Base-by-base conservation (phyloP, 2,797 vertebrate species). In the Galago senegalensis region DNA sequence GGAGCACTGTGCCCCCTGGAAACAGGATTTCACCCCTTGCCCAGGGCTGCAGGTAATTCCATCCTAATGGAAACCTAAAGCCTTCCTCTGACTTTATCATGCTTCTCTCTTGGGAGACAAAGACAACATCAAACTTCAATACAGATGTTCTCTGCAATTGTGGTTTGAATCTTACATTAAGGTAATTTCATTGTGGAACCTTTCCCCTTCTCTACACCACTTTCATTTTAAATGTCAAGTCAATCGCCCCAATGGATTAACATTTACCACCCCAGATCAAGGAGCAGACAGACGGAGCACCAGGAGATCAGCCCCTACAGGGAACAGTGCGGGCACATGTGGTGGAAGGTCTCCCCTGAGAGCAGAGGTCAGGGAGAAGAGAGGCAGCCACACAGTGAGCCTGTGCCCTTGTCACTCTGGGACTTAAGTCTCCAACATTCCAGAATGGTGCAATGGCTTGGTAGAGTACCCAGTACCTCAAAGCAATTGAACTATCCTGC, bases 51-150 rank as follows among this genome's bases (percentile, higher is more conserved):
- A 94, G 89, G 95, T 95, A 87, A 72, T 27, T 95, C 73, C 46
- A 10, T 93, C 75, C 53, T n/a, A 18, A 23, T 72, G 11, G 40
- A 91, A 95, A 46, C 14, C 61, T 40, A 43, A 73, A 34, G 27
- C 61, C 90, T 69, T 43, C 77, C 63, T 92, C 95, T 90, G 80
- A 96, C 92, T 77, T 91, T 56, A 87, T 53, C 63, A n/a, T 14
- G 76, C 63, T 97, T 82, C 89, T 82, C 81, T 90, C 94, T 97
- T 90, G 49, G 61, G 81, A 97, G 96, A 95, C 92, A 97, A 96
- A 97, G 94, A 96, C 81, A 95, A 93, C 76, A 79, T 9, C 83
- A 60, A 95, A 95, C 89, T 96, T 95, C 89, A 94, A 88, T 96
- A 95, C 63, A 73, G 89, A 97, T 96, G 83, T 96, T 96, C 93